Base-by-base conservation (phyloP, 2,113 vertebrate genomes). In the Alces alces region DNA sequence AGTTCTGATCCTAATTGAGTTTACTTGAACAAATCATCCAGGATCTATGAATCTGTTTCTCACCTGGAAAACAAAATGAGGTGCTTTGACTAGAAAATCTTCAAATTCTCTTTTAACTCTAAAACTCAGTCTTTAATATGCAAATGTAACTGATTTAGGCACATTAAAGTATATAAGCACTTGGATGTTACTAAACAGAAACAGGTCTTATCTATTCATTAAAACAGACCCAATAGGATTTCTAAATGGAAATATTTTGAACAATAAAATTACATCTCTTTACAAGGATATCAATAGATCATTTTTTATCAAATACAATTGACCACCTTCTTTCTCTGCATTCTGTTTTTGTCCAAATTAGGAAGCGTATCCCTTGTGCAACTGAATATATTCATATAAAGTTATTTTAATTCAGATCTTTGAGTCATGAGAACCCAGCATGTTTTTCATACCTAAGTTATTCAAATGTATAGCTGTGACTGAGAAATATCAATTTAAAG, bases 401-500 rank as follows among this genome's bases (percentile, higher is more conserved):
- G 45, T 45, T 50, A 17, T 28, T 61, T 90, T 79, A 66, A 82
- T 60, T 96, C 80, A 73, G 36, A 86, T 95, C 58, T 91, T 30
- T 76, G 84, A 28, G 33, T 52, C 54, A 28, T 9, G 52, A 23
- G 15, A 66, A 2, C 47, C 25, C 23, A 58, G 25, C 61, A 82
- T 66, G 47, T 55, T 76, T 93, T 96, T 52, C 83, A 76, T 43
- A 4, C 2, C 23, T 30, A 54, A 21, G 61, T 76, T 93, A 80
- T 47, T 89, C 73, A 92, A 82, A 89, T 64, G 12, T 52, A 23
- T 10, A 92, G 19, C 66, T 70, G 17, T 9, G 14, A 79, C 25
- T 45, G 76, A 89, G 61, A 93, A 97, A 91, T 36, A 86, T 36
- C 47, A 73, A 76, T 89, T 96, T 58, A 86, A 70, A 85, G n/a